Base-by-base conservation (phyloP, 2,113 vertebrate genomes). In the Mobula birostris region DNA sequence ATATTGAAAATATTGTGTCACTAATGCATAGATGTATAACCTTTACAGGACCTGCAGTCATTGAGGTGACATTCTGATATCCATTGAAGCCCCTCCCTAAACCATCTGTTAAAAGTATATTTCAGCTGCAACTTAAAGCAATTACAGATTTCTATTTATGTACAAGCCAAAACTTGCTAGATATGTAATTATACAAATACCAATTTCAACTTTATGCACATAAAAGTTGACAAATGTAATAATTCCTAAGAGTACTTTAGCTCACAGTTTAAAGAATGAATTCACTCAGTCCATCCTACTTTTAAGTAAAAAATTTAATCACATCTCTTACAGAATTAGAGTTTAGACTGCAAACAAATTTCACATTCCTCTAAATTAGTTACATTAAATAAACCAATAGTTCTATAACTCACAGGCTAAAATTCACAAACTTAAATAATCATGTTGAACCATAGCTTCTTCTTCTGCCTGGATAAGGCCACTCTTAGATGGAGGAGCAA, bases 1-100 rank as follows among this genome's bases (percentile, higher is more conserved):
- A 96, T 36, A 95, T 32, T 68, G 40, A 93, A 56, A 90, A 90
- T 61, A 32, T 19, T 19, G 70, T 40, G 24, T 93, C 40, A 74
- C 19, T 93, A 74, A 56, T 27, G 21, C n/a, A 93, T 24, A 74
- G 40, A 56, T 40, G 27, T 3, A 74, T 11, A 74, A 70, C n/a
- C 19, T 32, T 70, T 32, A 93, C 24, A 29, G 36, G 40, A 24
- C 36, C 91, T 29, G 24, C 32, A 74, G 40, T 74, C 91, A 74
- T 93, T 74, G 9, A 27, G 70, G 21, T 74, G 48, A 76, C 48
- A 70, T 74, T 93, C 5, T 93, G 36, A 93, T 48, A 74, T 27
- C 83, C 48, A 27, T 87, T 87, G 77, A 61, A 74, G 29, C 83
- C 21, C 36, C 32, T 70, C n/a, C 17, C 24, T 14, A 56, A 36